These are phyloP conservation scores for Ceratosolen fusciceps DNA, from an alignment of 1,140 invertebrate genomes.

Conservation along the genomic window DNA sequence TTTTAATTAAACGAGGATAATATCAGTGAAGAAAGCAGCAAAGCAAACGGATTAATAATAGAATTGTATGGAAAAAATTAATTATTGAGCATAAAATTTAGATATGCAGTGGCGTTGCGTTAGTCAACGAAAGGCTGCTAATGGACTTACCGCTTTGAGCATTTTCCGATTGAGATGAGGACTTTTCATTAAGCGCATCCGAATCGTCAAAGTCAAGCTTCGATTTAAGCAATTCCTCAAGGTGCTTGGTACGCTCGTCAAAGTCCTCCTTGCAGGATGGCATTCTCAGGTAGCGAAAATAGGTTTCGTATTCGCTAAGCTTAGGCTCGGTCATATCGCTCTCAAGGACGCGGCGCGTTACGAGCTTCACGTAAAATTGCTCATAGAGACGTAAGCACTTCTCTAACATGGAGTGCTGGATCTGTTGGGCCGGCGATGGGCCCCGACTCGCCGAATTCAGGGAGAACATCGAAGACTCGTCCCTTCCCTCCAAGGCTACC, in stretches of 20 bases:
- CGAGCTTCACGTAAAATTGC: conserved; percentile 77
- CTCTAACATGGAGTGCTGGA: conserved; percentile 72
- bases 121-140: too few relatives aligned
- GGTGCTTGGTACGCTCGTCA: conserved; percentile 66
- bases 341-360: conserved; percentile 69
- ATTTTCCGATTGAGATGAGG: conserved; percentile 48
- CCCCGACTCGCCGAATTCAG: conserved; percentile 55
- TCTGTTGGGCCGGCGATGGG: conserved; percentile 61
- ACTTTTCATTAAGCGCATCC: conserved; percentile 56
- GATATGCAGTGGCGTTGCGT: too few relatives aligned
- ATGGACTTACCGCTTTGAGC: conserved; percentile 35
- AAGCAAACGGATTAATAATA: too few relatives aligned
- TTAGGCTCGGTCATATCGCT: conserved; percentile 64
- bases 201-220: conserved; percentile 59
- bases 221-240: conserved; percentile 68
- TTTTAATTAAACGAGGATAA: too few relatives aligned
- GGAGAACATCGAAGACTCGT: conserved; percentile 54
- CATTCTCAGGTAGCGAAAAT: conserved; percentile 55
- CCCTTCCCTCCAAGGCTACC: neutral
- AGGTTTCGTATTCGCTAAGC: conserved; percentile 59
- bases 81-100: too few relatives aligned
- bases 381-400: conserved; percentile 80
- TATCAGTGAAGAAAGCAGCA: too few relatives aligned
- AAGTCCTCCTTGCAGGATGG: conserved; percentile 62
- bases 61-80: too few relatives aligned